phyloP scores from a whole-genome alignment of 2,888 invertebrate species.

The Phengaris arion region DNA sequence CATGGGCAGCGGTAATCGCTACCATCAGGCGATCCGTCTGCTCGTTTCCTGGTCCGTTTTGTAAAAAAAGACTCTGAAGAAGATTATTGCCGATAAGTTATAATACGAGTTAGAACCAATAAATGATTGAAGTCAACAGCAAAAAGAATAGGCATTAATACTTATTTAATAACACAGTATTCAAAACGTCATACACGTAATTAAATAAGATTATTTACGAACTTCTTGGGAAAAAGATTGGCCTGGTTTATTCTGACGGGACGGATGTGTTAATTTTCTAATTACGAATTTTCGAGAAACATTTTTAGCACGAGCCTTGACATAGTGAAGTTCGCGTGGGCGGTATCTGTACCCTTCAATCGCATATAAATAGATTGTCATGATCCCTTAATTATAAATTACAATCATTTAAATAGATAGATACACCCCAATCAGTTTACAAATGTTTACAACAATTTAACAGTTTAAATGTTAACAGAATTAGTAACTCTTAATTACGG shows the following conservation, averaged over 20 bases:
- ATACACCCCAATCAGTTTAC: too few relatives aligned
- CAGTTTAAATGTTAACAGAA: too few relatives aligned
- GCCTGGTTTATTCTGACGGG: slow-evolving; percentile 9
- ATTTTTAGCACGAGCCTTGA: slow-evolving; percentile 62
- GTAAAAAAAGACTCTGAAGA: too few relatives aligned
- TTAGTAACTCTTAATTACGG: too few relatives aligned
- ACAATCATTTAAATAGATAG: not conserved
- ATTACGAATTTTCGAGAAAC: slow-evolving; percentile 28
- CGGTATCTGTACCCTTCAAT: not conserved
- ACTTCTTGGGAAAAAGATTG: slow-evolving; percentile 22
- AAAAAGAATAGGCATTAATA: not conserved
- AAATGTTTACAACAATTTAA: too few relatives aligned
- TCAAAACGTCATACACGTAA: not conserved
- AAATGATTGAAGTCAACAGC: not conserved
- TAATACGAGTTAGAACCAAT: not conserved
- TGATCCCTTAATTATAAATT: not conserved
- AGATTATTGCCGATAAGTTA: too few relatives aligned
- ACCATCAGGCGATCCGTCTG: too few relatives aligned
- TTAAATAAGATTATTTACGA: slow-evolving; percentile 2
- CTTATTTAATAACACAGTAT: not conserved
- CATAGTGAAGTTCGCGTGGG: slow-evolving; percentile 57
- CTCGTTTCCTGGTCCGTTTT: too few relatives aligned
- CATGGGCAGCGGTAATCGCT: too few relatives aligned
- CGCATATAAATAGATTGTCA: not conserved
- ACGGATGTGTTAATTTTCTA: slow-evolving; percentile 28